Conservation (phyloP, 2,888 invertebrate genomes). For the Sicus ferrugineus region DNA sequence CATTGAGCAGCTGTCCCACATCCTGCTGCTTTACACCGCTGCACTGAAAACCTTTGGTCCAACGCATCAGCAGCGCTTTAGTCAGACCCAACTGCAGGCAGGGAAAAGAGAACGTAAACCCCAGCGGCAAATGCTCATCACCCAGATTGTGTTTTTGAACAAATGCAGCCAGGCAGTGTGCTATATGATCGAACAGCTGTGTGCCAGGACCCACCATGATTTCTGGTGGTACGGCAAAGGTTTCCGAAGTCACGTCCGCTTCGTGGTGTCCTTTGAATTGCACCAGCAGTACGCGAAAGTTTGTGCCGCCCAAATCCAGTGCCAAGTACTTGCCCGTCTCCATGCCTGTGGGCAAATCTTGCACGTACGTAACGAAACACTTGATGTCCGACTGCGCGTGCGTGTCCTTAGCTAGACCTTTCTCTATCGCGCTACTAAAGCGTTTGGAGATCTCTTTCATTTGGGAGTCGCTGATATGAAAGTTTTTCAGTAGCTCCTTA, state of each 20-base stretch:
- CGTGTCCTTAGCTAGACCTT: constrained; percentile 79
- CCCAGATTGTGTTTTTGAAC: constrained; percentile 78
- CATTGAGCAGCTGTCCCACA: constrained; percentile 85
- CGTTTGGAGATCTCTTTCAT: constrained; percentile 78
- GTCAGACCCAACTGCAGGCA: constrained; percentile 85
- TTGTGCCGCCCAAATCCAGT: constrained; percentile 96
- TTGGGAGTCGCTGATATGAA: constrained; percentile 80
- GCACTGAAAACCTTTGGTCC: constrained; percentile 97
- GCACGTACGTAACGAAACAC: constrained; percentile 95
- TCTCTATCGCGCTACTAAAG: constrained; percentile 77
- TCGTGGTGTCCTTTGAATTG: constrained; percentile 79
- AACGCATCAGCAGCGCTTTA: constrained; percentile 82
- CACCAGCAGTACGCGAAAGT: constrained; percentile 93
- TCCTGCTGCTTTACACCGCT: constrained; percentile 88
- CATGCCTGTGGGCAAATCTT: constrained; percentile 92
- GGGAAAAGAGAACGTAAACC: constrained; percentile 97
- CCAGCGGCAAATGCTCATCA: constrained; percentile 80
- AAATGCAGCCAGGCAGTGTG: constrained; percentile 88
- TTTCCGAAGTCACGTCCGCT: constrained; percentile 93
- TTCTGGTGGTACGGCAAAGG: constrained; percentile 91
- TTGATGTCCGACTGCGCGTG: constrained; percentile 83
- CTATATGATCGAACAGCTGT: constrained; percentile 93
- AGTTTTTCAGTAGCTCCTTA: constrained; percentile 67
- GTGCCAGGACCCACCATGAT: constrained; percentile 91
- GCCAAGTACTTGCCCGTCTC: constrained; percentile 94